Base-by-base conservation (phyloP, 1,140 invertebrate species). In the Musca domestica region DNA sequence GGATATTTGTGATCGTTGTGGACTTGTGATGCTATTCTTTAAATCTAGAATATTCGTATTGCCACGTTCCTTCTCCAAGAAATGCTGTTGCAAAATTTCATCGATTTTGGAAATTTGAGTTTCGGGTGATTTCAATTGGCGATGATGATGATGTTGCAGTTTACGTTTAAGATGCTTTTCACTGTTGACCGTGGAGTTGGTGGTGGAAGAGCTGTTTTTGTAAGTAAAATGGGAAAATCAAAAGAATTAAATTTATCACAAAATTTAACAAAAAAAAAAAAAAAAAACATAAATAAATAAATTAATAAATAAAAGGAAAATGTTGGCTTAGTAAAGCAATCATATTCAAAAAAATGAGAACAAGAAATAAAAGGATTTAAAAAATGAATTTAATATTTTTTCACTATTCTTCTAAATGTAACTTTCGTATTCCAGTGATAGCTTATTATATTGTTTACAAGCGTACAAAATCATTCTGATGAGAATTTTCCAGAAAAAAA, bases 21-120 rank as follows among this genome's bases (percentile, higher is more conserved):
- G 15, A 6, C 52, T 61, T 2, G 23, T n/a, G 17, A 58, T 68
- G 1, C 61, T 25, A 41, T 69, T 69, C 15, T 69, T 54, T 6
- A 69, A 46, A 51, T 69, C 63, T 22, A 69, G 63, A 47, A 69
- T 69, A 19, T 69, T 49, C 3, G 10, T 23, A 47, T 69, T 69
- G 6, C 67, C 67, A 6, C 48, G 19, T 48, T 51, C 63, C 41
- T 65, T 69, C 56, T 69, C 67, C 20, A 64, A 17, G 23, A 65
- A 22, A 15, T 61, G 58, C 14, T 34, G n/a, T 17, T 51, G 30
- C 17, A 69, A 25, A 30, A 69, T 64, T 23, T 69, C 48, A 48
- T 69, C 63, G 10, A 69, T 69, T 69, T 69, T 69, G 17, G 61
- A 52, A 19, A 69, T 34, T 65, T 69, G 67, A 3, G 30, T 14